phyloP scores from a whole-genome alignment of 2,888 invertebrate genomes.

The Spialia ferax region DNA sequence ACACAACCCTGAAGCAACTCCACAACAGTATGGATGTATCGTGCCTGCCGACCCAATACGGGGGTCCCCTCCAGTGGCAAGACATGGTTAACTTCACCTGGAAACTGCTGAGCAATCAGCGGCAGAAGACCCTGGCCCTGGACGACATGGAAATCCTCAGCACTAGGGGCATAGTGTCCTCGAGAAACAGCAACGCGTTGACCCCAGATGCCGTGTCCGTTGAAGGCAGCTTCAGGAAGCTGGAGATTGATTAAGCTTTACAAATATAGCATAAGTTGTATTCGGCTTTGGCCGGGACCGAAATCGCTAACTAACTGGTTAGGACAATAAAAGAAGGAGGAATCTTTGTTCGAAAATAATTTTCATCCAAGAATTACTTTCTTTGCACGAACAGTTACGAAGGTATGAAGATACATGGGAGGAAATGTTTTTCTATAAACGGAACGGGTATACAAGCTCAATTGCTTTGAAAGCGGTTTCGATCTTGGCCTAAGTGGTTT shows the following conservation, averaged over 20 bases:
- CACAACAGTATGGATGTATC: conserved; percentile 86
- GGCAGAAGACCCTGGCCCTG: conserved; percentile 86
- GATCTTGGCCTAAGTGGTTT: too few relatives aligned
- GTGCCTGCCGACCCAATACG: conserved; percentile 91
- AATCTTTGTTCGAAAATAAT: too few relatives aligned
- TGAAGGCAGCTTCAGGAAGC: conserved; percentile 89
- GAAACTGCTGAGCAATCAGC: conserved; percentile 86
- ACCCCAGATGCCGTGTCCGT: conserved; percentile 65
- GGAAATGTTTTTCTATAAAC: too few relatives aligned
- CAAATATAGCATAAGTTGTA: conserved; percentile 5
- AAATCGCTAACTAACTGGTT: too few relatives aligned
- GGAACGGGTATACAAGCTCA: too few relatives aligned
- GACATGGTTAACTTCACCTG: conserved; percentile 91
- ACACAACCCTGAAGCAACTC: conserved; percentile 87
- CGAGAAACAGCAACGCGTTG: conserved; percentile 60
- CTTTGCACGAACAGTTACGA: too few relatives aligned
- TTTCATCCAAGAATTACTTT: too few relatives aligned
- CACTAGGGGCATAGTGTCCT: conserved; percentile 83
- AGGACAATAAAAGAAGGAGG: too few relatives aligned
- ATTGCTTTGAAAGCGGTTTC: too few relatives aligned
- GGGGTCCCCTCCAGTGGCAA: conserved; percentile 89
- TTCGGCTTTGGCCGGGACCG: too few relatives aligned
- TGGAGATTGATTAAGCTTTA: conserved; percentile 87
- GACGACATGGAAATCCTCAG: conserved; percentile 89
- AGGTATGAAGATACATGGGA: too few relatives aligned